Conservation (phyloP, 2,888 invertebrate genomes). For the Ypsolopha scabrella region DNA sequence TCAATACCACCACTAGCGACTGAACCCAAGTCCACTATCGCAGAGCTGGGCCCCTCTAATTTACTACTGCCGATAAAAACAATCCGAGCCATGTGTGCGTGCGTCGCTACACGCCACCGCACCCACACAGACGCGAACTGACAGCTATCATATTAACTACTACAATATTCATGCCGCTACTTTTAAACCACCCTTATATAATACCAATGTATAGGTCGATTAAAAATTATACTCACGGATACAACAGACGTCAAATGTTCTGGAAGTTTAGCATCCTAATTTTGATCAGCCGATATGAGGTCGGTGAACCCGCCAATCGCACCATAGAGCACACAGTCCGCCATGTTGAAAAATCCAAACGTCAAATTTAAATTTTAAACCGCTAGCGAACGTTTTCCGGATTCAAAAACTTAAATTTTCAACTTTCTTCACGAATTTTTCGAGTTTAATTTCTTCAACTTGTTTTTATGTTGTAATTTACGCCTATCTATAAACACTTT, state of each 20-base stretch:
- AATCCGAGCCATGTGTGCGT: slow-evolving; percentile 38
- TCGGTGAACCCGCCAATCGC: slow-evolving; percentile 53
- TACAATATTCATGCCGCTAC: slow-evolving; percentile 51
- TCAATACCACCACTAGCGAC: slow-evolving; percentile 55
- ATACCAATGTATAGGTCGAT: slow-evolving; percentile 33
- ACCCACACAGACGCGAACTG: slow-evolving; percentile 7
- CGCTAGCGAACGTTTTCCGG: slow-evolving; percentile 42
- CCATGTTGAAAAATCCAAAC: slow-evolving; percentile 51
- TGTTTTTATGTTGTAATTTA: slow-evolving; percentile 38
- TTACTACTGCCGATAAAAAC: slow-evolving; percentile 63
- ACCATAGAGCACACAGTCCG: slow-evolving; percentile 29
- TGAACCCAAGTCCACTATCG: slow-evolving; percentile 45
- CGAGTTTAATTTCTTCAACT: slow-evolving; percentile 2
- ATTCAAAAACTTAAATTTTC: slow-evolving; percentile 28
- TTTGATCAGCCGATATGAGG: slow-evolving; percentile 24
- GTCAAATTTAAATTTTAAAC: slow-evolving; percentile 40
- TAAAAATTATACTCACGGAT: slow-evolving; percentile 46
- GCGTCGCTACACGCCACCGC: slow-evolving; percentile 17
- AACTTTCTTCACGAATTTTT: slow-evolving; percentile 9
- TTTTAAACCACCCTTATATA: slow-evolving; percentile 44
- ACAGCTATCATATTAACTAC: slow-evolving; percentile 24
- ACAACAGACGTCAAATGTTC: slow-evolving; percentile 61
- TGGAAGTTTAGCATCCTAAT: slow-evolving; percentile 61
- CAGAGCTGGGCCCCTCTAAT: slow-evolving; percentile 41
- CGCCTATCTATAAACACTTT: slow-evolving; percentile 66